These are phyloP conservation scores for Rhynchomys soricoides DNA, from an alignment of 2,113 vertebrate species.

Conservation along the genomic window DNA sequence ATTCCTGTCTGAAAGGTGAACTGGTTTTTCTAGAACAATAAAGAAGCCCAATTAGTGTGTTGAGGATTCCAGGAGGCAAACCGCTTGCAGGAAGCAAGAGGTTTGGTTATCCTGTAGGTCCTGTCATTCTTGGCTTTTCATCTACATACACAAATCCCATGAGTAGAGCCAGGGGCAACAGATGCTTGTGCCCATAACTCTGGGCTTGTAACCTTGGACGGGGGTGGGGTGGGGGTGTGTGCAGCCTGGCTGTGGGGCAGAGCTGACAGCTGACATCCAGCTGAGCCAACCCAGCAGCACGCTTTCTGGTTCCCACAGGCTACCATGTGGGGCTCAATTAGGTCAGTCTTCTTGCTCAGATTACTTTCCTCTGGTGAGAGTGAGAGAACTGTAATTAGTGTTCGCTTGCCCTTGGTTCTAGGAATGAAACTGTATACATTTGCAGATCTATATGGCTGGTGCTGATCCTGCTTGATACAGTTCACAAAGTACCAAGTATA, in stretches of 20 bases:
- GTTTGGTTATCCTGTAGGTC: neutral
- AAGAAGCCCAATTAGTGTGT: neutral
- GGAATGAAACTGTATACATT: neutral
- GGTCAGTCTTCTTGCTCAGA: neutral
- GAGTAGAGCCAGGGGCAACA: neutral
- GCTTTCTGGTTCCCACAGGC: neutral
- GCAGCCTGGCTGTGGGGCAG: neutral
- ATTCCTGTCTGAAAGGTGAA: neutral
- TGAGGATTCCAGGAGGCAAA: neutral
- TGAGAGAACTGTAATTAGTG: slow-evolving; percentile 1
- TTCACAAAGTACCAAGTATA: slow-evolving; percentile 60
- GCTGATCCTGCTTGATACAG: slow-evolving; percentile 38
- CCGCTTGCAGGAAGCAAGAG: neutral
- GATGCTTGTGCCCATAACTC: neutral
- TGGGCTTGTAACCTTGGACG: neutral
- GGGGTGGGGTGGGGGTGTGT: no score
- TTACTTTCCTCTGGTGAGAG: neutral
- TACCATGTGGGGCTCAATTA: slow-evolving; percentile 6
- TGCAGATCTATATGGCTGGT: neutral
- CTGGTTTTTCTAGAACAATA: neutral
- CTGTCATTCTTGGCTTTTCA: slow-evolving; percentile 41
- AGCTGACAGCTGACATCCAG: slow-evolving; percentile 33
- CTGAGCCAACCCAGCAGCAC: neutral
- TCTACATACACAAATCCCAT: neutral
- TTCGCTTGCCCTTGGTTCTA: neutral